These are phyloP conservation scores for Oxyura jamaicensis DNA, from an alignment of 2,113 vertebrate genomes.

Conservation along the genomic window DNA sequence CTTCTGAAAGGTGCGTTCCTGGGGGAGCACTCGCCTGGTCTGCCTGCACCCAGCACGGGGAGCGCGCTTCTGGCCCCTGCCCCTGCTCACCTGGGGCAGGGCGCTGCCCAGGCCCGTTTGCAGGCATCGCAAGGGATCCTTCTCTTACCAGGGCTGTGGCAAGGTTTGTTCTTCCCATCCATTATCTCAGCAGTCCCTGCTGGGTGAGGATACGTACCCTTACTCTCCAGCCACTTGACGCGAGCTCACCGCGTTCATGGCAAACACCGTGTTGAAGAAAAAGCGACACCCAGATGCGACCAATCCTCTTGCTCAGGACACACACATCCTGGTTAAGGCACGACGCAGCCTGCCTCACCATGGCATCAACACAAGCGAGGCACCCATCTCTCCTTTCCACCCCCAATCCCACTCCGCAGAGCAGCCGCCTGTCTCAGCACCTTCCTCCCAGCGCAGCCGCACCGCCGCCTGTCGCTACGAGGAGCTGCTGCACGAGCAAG, in stretches of 20 bases:
- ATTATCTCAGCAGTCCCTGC: not conserved
- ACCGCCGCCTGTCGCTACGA: fast-evolving
- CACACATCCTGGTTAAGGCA: fast-evolving
- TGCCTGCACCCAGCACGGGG: not conserved
- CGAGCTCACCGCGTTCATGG: fast-evolving
- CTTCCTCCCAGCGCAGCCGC: no score
- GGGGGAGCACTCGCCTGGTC: fast-evolving
- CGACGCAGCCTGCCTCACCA: not conserved
- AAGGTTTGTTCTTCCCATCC: not conserved
- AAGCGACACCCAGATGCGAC: not conserved
- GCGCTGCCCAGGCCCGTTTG: fast-evolving
- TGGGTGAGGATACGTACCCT: not conserved
- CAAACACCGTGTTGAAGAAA: not conserved
- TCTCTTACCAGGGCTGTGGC: fast-evolving
- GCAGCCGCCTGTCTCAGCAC: fast-evolving
- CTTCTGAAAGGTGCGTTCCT: fast-evolving
- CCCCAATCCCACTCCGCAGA: no score
- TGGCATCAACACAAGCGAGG: fast-evolving
- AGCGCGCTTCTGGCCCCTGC: fast-evolving
- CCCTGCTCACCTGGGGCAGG: not conserved
- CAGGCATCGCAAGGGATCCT: fast-evolving
- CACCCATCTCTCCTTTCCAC: fast-evolving
- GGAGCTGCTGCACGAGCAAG: not conserved
- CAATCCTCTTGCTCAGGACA: no score
- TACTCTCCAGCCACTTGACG: fast-evolving